phyloP scores from a whole-genome alignment of 1,140 invertebrate species.

The Magallana angulata region DNA sequence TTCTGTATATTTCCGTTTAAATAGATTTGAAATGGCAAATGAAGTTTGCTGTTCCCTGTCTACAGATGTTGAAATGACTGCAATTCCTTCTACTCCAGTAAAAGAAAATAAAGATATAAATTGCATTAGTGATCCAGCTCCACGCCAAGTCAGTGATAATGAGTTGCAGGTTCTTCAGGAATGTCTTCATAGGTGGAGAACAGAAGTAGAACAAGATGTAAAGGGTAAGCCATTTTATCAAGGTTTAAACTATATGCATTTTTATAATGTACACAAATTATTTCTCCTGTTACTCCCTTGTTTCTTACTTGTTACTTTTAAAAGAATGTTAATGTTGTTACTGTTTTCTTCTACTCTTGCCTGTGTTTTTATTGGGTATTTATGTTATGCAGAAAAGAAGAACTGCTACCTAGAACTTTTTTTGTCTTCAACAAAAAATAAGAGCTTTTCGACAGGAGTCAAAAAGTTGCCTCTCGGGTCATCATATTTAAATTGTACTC shows the following conservation, averaged over 20 bases:
- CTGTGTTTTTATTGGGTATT: no score
- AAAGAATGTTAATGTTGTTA: no score
- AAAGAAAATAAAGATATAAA: slow-evolving; percentile 41
- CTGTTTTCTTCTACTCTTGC: no score
- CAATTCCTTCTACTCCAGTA: slow-evolving; percentile 48
- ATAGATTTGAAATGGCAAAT: neutral
- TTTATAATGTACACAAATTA: neutral
- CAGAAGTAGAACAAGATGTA: slow-evolving; percentile 79
- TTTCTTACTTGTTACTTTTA: no score
- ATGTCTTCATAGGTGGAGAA: slow-evolving; percentile 80
- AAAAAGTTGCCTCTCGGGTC: no score
- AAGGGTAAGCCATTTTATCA: slow-evolving; percentile 65
- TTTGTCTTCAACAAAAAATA: no score
- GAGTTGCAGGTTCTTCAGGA: slow-evolving; percentile 78
- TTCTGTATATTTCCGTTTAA: neutral
- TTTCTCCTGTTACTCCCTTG: neutral
- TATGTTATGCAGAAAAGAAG: no score
- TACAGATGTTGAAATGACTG: slow-evolving; percentile 63
- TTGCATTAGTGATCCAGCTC: slow-evolving; percentile 61
- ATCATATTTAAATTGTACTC: no score
- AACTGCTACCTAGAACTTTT: no score
- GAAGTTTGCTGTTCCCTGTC: neutral
- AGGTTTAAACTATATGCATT: neutral
- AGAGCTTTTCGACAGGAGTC: no score
- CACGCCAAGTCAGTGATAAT: slow-evolving; percentile 72